A percentile compares a stretch with the other conserved stretches of the same genome.
These are phyloP conservation scores for Zaprionus lachaisei DNA, from an alignment of 1,140 invertebrate genomes.

Conservation along the genomic window DNA sequence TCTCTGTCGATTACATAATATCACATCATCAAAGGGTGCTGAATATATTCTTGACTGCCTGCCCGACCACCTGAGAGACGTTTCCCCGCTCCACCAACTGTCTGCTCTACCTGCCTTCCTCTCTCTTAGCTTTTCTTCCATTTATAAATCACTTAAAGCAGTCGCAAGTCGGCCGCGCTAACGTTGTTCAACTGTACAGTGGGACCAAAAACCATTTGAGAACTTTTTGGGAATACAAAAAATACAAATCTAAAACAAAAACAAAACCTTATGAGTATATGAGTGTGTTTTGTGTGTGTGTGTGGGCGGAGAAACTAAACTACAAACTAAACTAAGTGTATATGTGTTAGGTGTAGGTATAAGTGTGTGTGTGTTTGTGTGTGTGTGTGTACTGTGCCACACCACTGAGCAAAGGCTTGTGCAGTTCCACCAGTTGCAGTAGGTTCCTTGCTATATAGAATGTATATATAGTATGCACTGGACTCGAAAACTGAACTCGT, in stretches of 20 bases:
- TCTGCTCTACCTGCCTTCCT: neutral
- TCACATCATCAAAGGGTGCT: slow-evolving; percentile 63
- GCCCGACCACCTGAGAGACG: neutral
- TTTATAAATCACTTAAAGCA: slow-evolving; percentile 53
- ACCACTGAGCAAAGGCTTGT: slow-evolving; percentile 64
- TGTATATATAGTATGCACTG: slow-evolving; percentile 15
- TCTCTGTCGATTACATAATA: slow-evolving; percentile 58
- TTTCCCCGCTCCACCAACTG: neutral
- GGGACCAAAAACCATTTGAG: slow-evolving; percentile 55
- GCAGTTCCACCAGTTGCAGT: slow-evolving; percentile 3
- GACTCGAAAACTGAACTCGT: slow-evolving; percentile 1
- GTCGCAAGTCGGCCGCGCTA: slow-evolving; percentile 52
- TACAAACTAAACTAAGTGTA: slow-evolving; percentile 55
- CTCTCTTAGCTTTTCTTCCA: neutral
- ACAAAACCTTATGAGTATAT: slow-evolving; percentile 29
- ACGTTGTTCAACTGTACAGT: slow-evolving; percentile 55
- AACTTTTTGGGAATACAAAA: slow-evolving; percentile 44
- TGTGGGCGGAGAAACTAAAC: slow-evolving; percentile 30
- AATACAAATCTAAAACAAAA: slow-evolving; percentile 21
- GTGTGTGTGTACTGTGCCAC: slow-evolving; percentile 35
- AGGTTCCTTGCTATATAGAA: slow-evolving; percentile 17
- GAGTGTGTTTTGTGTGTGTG: slow-evolving; percentile 9
- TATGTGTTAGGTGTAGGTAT: slow-evolving; percentile 15
- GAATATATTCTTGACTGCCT: slow-evolving; percentile 23
- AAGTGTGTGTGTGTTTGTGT: slow-evolving; percentile 35